phyloP scores from a whole-genome alignment of 2,797 vertebrate genomes.

The Gambusia yucatana region DNA sequence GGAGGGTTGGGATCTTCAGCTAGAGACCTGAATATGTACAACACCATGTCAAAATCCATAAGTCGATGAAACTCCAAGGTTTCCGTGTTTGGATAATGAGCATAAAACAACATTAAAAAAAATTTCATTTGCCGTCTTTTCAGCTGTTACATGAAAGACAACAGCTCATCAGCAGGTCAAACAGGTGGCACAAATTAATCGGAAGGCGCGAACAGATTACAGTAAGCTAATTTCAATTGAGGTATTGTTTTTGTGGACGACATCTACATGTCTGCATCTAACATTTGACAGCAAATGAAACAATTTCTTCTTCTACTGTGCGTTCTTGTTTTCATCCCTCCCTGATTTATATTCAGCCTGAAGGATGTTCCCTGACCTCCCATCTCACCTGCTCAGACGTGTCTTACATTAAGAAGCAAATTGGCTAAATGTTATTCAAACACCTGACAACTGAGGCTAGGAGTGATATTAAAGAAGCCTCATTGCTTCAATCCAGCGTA shows the following conservation, averaged over 20 bases:
- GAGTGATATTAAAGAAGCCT: not conserved
- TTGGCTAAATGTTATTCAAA: slow-evolving; percentile 1
- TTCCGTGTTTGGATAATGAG: not conserved
- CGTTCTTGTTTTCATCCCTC: not conserved
- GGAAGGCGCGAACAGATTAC: not conserved
- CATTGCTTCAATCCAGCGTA: not conserved
- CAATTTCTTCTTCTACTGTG: not conserved
- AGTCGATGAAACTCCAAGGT: not conserved
- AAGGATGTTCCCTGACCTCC: slow-evolving; percentile 1
- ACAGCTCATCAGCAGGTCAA: not conserved
- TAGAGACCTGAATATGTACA: not conserved
- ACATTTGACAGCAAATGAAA: slow-evolving; percentile 1
- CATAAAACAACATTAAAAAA: not conserved
- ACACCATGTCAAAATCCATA: not conserved
- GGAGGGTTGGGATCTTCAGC: not conserved
- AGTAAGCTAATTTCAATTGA: not conserved
- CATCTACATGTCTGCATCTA: not conserved
- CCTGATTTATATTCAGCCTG: not conserved
- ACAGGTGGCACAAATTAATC: not conserved
- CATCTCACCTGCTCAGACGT: not conserved
- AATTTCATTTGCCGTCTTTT: not conserved
- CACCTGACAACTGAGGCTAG: not conserved
- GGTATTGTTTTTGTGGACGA: not conserved
- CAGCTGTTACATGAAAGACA: not conserved
- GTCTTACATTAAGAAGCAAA: slow-evolving; percentile 3